Conservation (phyloP, 2,113 vertebrate genomes). For the Promerops cafer region DNA sequence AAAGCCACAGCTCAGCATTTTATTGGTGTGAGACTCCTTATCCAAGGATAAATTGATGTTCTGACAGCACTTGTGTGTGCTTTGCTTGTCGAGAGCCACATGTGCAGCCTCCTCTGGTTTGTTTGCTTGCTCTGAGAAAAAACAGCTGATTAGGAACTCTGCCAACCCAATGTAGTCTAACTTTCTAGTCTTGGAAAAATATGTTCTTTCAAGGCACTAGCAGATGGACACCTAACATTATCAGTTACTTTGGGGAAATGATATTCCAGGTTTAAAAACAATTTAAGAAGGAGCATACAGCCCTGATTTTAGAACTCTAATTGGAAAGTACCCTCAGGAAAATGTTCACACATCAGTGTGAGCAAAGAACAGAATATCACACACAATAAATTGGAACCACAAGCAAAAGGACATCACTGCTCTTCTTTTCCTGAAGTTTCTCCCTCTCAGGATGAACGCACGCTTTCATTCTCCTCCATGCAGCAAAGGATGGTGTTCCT, state of each 20-base stretch:
- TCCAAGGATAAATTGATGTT: not conserved
- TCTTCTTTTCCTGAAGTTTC: not conserved
- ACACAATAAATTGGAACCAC: not conserved
- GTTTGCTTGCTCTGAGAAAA: not conserved
- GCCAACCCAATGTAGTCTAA: not conserved
- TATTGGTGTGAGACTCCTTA: not conserved
- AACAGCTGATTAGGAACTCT: not conserved
- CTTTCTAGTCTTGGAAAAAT: not conserved
- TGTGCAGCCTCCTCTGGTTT: not conserved
- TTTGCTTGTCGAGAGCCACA: not conserved
- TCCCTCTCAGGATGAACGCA: accelerated
- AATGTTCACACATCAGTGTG: not conserved
- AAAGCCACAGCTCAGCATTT: not conserved
- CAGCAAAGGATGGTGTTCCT: not conserved
- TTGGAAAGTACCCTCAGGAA: not conserved
- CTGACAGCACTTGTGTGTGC: not conserved
- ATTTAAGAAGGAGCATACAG: not conserved
- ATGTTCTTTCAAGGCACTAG: not conserved
- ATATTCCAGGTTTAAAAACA: not conserved
- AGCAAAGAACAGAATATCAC: not conserved
- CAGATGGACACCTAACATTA: not conserved
- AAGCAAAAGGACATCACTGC: not conserved
- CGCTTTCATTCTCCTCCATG: not conserved
- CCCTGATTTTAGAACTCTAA: not conserved
- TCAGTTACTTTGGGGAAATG: not conserved